Percentiles rank a stretch among this genome's conserved stretches.
Conservation (phyloP, 2,113 vertebrate genomes). For the Coreoperca whiteheadi region DNA sequence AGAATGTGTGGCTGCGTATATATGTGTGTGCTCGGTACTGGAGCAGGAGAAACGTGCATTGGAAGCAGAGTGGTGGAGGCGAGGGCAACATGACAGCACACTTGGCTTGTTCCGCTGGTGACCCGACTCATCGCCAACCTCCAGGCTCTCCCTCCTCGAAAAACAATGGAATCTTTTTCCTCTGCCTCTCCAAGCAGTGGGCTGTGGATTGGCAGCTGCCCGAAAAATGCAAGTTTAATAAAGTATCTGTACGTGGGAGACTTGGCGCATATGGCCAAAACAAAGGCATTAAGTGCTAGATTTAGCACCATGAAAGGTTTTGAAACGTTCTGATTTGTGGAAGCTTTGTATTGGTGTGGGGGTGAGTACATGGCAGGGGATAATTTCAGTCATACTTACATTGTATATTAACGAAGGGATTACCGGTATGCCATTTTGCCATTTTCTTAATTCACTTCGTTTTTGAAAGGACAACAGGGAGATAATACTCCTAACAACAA, state of each 20-base stretch:
- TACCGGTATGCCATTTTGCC: background rate
- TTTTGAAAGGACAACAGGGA: background rate
- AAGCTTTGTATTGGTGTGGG: constrained; percentile 29
- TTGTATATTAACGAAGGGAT: constrained; percentile 17
- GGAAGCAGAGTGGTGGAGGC: constrained; percentile 56
- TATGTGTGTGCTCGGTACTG: constrained; percentile 1
- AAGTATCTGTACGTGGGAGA: constrained; percentile 57
- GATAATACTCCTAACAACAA: background rate
- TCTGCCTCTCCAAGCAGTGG: constrained; percentile 52
- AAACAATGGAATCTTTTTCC: constrained; percentile 73
- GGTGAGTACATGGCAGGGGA: background rate
- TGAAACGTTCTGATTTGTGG: constrained; percentile 19
- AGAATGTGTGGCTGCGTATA: background rate
- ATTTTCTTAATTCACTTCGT: constrained; percentile 7
- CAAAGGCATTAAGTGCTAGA: constrained; percentile 31
- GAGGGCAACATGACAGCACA: constrained; percentile 60
- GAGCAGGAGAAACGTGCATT: constrained; percentile 42
- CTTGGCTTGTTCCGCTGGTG: constrained; percentile 71
- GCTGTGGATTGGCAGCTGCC: constrained; percentile 59
- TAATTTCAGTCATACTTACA: background rate
- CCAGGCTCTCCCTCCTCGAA: constrained; percentile 60
- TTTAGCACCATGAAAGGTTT: constrained; percentile 42
- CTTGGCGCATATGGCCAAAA: background rate
- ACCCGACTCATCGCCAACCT: constrained; percentile 73
- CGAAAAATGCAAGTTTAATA: constrained; percentile 54